phyloP scores from a whole-genome alignment of 2,113 vertebrate genomes.

The Halichoeres trimaculatus region DNA sequence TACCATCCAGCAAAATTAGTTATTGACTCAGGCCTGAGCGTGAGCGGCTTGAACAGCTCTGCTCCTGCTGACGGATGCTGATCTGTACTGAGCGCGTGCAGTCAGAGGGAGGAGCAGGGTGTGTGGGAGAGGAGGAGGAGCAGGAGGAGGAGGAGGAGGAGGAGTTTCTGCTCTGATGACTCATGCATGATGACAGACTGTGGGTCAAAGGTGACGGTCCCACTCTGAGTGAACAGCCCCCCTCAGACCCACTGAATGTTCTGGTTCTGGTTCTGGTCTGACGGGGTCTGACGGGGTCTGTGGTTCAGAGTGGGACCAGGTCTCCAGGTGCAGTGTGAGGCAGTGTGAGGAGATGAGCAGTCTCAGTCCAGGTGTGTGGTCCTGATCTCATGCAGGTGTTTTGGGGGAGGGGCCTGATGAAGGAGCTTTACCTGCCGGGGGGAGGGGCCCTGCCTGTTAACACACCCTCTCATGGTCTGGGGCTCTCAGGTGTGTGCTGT shows the following conservation, averaged over 20 bases:
- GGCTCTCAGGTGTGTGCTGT: conserved; percentile 74
- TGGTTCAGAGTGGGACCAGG: conserved; percentile 44
- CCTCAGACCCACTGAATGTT: conserved; percentile 3
- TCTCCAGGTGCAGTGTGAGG: conserved; percentile 32
- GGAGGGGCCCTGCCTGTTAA: conserved; percentile 75
- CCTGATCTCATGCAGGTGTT: conserved; percentile 70
- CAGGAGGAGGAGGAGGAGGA: conserved; percentile 33
- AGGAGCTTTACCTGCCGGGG: conserved; percentile 81
- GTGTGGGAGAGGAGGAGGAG: conserved; percentile 19
- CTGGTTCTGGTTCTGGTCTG: too few species aligned
- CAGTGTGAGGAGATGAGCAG: conserved; percentile 29
- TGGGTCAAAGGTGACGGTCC: conserved; percentile 57
- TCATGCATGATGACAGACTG: conserved; percentile 68
- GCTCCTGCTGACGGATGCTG: conserved; percentile 45
- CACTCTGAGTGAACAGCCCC: conserved; percentile 49
- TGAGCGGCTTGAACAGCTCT: conserved; percentile 20
- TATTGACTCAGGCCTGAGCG: too few species aligned
- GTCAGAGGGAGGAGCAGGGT: conserved; percentile 33
- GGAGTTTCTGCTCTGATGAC: conserved; percentile 52
- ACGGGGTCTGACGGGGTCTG: conserved; percentile 20
- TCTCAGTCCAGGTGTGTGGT: conserved; percentile 54
- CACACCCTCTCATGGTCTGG: conserved; percentile 79
- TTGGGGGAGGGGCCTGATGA: conserved; percentile 61
- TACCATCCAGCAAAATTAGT: too few species aligned
- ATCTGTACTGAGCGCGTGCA: conserved; percentile 37